Evolutionary conservation across 2,113 vertebrate species (phyloP), one percentile per base, ranked within the genome.

Genomic region (Pyxicephalus adspersus): DNA sequence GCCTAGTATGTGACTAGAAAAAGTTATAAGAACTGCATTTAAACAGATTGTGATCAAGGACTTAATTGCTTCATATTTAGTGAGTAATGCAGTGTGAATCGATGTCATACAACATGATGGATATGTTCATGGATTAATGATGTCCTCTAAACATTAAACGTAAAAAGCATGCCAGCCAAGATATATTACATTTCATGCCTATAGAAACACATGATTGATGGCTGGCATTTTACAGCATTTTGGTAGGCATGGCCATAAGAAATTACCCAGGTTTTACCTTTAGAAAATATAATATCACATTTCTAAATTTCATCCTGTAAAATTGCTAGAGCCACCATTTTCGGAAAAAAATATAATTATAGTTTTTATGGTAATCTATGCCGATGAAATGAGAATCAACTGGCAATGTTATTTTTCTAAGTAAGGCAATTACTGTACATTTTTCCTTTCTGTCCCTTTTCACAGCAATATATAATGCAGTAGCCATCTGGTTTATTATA

Each of bases 401-500:
- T 58, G 63, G 23, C 50, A 85, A 65, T 28, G 65, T 57, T 76
- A 81, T 81, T 20, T 77, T 20, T 16, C 23, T 84, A 77, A 11
- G 9, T 82, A 13, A 73, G 57, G 83, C 83, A 83, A 83, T 83
- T 83, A 84, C 67, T 65, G 63, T 73, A 64, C 31, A 38, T 72
- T 73, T 83, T 61, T 82, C 52, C 51, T 73, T 84, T 74, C 74
- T 66, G 25, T 82, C 52, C 64, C 23, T 71, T 82, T 50, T 77
- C 54, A 52, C 55, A 68, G 61, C 28, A 50, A 74, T 61, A 58
- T 61, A 51, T 34, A 78, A 74, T 45, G 11, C 79, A 52, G 34
- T n/a, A 55, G 51, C 63, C 68, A 73, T 80, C 83, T 83, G 76
- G 31, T 83, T 83, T 83, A 73, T 58, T 77, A 65, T 80, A 73